A percentile compares a stretch with the other conserved stretches of the same genome.
Conservation (phyloP, 2,113 vertebrate species). For the Grammomys surdaster region DNA sequence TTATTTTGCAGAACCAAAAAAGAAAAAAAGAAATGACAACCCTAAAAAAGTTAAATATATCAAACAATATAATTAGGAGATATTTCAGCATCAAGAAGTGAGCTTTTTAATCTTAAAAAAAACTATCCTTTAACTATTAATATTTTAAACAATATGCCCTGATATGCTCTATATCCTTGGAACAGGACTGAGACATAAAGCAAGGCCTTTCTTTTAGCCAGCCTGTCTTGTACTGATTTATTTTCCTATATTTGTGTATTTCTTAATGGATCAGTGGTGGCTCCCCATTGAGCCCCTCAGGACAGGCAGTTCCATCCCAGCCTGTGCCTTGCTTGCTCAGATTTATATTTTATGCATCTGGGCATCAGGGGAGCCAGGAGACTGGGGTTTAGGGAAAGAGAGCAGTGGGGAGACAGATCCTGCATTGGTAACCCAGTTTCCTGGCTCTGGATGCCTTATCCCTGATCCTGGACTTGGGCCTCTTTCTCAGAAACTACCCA, state of each 20-base stretch:
- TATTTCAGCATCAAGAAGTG: slow-evolving; percentile 32
- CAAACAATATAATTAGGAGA: neutral
- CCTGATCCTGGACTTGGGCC: neutral
- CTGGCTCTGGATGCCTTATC: neutral
- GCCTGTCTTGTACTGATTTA: slow-evolving; percentile 25
- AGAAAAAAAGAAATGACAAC: neutral
- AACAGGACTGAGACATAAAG: neutral
- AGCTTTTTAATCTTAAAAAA: neutral
- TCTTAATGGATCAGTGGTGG: slow-evolving; percentile 46
- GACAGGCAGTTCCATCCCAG: slow-evolving; percentile 1
- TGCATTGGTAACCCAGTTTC: neutral
- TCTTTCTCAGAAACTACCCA: neutral
- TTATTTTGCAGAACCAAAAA: neutral
- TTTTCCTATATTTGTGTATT: slow-evolving; percentile 68
- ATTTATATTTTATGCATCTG: slow-evolving; percentile 31
- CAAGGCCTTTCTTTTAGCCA: slow-evolving; percentile 5
- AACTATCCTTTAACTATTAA: neutral
- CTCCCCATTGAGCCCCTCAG: neutral
- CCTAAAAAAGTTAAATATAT: neutral
- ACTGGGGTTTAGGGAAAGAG: neutral
- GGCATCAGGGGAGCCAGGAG: neutral
- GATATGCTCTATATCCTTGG: neutral
- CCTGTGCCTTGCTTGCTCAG: neutral
- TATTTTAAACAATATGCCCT: slow-evolving; percentile 1
- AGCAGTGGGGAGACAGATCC: neutral